Evolutionary conservation across 2,888 invertebrate species (phyloP).

Genomic region (Macaria liturata): DNA sequence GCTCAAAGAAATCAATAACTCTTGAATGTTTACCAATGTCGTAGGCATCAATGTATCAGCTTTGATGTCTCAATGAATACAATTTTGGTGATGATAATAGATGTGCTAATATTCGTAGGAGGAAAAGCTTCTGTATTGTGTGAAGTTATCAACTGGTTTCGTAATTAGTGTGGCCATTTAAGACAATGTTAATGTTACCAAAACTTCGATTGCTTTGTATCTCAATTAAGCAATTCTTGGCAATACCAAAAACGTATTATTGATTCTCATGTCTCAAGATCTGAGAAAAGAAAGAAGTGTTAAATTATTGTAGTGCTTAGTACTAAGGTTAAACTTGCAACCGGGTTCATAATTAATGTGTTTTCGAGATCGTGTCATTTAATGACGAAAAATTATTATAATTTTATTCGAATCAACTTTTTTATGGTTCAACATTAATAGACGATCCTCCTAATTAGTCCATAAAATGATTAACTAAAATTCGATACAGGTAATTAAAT

Average conservation of each 20-base stretch:
- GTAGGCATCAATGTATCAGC: not conserved
- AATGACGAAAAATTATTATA: conserved; percentile 29
- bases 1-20: no score
- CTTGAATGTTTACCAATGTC: no score
- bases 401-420: conserved; percentile 33
- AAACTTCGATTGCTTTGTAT: conserved; percentile 2
- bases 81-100: conserved; percentile 18
- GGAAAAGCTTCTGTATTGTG: conserved; percentile 8
- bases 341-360: conserved; percentile 25
- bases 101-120: conserved; percentile 16
- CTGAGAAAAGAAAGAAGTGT: conserved; percentile 22
- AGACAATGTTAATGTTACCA: conserved; percentile 5
- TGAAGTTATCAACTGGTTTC: conserved; percentile 14
- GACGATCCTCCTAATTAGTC: conserved; percentile 38
- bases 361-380: conserved; percentile 23
- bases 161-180: conserved; percentile 8
- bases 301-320: conserved; percentile 22
- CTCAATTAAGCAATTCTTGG: conserved; percentile 9
- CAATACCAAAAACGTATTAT: conserved; percentile 16
- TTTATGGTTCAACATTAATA: conserved; percentile 35
- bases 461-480: conserved; percentile 42
- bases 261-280: conserved; percentile 32
- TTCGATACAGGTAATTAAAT: conserved; percentile 44
- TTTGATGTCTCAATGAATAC: conserved; percentile 30
- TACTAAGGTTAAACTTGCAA: conserved; percentile 15